Percentiles rank a stretch among this genome's conserved stretches.
Conservation (phyloP, 2,113 vertebrate species). For the Albula goreensis region DNA sequence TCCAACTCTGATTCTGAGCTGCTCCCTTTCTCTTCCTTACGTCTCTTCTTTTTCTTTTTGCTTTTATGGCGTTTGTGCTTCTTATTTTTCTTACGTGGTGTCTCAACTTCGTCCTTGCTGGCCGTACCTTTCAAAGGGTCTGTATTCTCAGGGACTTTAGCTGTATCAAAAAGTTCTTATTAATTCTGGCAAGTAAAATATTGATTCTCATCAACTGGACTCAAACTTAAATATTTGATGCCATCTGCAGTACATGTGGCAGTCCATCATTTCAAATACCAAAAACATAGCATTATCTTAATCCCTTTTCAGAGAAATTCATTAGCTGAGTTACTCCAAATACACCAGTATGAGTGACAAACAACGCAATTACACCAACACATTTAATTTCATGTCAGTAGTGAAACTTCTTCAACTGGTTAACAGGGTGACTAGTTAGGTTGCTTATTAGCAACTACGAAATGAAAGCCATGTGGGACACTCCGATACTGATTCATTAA, state of each 20-base stretch:
- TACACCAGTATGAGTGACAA: not conserved
- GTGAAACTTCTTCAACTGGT: no score
- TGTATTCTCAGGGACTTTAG: conserved; percentile 58
- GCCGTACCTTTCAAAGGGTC: conserved; percentile 65
- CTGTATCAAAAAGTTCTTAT: conserved; percentile 26
- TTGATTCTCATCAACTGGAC: not conserved
- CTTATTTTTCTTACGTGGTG: conserved; percentile 88
- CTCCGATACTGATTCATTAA: no score
- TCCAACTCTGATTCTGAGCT: conserved; percentile 77
- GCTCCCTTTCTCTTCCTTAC: conserved; percentile 86
- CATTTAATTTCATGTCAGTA: no score
- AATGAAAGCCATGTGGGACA: not conserved
- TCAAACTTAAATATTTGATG: not conserved
- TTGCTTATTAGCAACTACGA: not conserved
- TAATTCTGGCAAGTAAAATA: not conserved
- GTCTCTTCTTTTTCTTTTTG: conserved; percentile 93
- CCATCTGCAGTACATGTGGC: not conserved
- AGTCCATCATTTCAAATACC: not conserved
- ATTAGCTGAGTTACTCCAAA: not conserved
- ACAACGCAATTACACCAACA: no score
- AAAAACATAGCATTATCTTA: not conserved
- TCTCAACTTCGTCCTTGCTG: conserved; percentile 72
- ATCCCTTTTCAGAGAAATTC: not conserved
- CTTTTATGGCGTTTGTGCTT: conserved; percentile 98
- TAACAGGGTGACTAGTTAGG: no score